A percentile compares a stretch with the other conserved stretches of the same genome.
phyloP scores from a whole-genome alignment of 2,888 invertebrate species.

The Laothoe populi region DNA sequence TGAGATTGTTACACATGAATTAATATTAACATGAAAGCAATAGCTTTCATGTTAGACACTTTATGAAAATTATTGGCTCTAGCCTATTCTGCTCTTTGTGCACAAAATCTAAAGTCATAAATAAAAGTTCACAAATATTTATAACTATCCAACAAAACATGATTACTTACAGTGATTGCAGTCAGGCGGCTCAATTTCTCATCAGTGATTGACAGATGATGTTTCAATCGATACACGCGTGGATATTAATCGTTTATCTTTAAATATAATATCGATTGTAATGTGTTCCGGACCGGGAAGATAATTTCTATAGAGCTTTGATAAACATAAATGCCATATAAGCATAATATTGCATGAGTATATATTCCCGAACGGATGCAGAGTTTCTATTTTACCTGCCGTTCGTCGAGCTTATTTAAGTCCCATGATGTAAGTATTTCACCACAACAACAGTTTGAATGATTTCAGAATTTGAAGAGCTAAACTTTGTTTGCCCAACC shows the following conservation, averaged over 20 bases:
- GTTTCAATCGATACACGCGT: conserved; percentile 38
- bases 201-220: conserved; percentile 45
- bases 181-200: conserved; percentile 27
- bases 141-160: conserved; percentile 25
- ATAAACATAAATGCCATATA: background rate
- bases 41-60: no score
- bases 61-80: background rate
- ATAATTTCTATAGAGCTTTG: background rate
- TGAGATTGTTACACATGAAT: no score
- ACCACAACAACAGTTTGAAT: no score
- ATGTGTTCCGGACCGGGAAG: background rate
- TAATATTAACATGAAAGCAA: no score
- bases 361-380: no score
- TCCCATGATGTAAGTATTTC: no score
- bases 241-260: conserved; percentile 27
- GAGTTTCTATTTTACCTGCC: no score
- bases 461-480: no score
- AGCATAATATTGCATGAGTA: background rate
- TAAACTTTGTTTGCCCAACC: no score
- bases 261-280: conserved; percentile 23
- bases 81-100: no score
- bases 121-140: conserved; percentile 21
- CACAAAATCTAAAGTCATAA: background rate
- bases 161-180: conserved; percentile 16
- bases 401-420: no score